Conservation (phyloP, 2,888 invertebrate species). For the Cryptocheilus praepositus region DNA sequence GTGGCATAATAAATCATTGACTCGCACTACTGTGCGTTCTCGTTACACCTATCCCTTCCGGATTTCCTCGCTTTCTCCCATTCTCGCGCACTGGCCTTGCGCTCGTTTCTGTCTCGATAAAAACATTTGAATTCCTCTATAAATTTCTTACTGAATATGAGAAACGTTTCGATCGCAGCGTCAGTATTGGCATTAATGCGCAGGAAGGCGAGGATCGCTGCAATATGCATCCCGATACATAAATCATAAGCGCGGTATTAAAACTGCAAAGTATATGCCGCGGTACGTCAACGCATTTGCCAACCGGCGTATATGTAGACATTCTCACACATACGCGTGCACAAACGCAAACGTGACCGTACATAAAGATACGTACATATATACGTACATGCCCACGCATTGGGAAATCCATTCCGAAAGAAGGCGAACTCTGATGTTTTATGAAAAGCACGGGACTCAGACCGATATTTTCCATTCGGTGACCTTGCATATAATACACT, state of each 20-base stretch:
- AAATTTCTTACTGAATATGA: conserved; percentile 23
- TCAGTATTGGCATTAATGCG: conserved; percentile 42
- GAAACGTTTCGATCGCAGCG: conserved; percentile 22
- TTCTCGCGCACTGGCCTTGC: not conserved
- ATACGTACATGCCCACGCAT: conserved; percentile 18
- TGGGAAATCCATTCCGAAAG: conserved; percentile 32
- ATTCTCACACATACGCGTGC: too few species aligned
- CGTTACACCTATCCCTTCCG: too few species aligned
- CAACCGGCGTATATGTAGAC: not conserved
- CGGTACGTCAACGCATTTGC: conserved; percentile 25
- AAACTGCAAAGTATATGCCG: conserved; percentile 36
- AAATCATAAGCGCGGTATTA: conserved; percentile 56
- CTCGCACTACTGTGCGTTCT: too few species aligned
- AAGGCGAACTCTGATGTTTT: conserved; percentile 42
- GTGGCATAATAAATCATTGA: too few species aligned
- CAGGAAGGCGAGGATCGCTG: conserved; percentile 29
- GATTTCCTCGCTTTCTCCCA: too few species aligned
- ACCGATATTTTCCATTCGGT: conserved; percentile 36
- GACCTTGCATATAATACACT: conserved; percentile 33
- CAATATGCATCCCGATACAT: conserved; percentile 55
- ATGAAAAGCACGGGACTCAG: conserved; percentile 33
- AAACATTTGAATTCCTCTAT: conserved; percentile 9
- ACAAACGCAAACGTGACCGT: too few species aligned
- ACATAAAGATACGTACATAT: not conserved
- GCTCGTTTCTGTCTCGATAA: not conserved